Conservation (phyloP, 2,888 invertebrate genomes). For the Drosophila anomalipes region DNA sequence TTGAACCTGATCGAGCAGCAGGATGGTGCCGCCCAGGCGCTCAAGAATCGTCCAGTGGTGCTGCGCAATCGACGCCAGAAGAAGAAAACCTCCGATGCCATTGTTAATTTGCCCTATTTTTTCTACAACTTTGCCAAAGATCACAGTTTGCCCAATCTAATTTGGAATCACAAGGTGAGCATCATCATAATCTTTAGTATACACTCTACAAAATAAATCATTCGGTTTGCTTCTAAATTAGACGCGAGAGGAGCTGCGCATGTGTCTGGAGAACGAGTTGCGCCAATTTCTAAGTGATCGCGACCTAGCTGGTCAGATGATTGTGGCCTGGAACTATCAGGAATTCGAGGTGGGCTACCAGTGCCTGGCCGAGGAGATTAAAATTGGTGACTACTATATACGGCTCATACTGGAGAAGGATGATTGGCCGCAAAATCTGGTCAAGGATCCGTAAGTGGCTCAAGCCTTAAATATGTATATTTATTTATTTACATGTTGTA, state of each 20-base stretch:
- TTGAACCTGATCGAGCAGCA: constrained; percentile 85
- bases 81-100: constrained; percentile 83
- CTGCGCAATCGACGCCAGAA: constrained; percentile 92
- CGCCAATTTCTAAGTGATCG: constrained; percentile 95
- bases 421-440: constrained; percentile 93
- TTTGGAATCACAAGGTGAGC: constrained; percentile 98
- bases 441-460: constrained; percentile 94
- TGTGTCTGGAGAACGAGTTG: constrained; percentile 96
- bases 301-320: constrained; percentile 92
- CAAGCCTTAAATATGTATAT: neutral
- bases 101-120: constrained; percentile 90
- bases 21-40: constrained; percentile 83
- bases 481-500: neutral
- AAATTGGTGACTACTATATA: constrained; percentile 99
- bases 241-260: constrained; percentile 97
- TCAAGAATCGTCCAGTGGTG: constrained; percentile 93
- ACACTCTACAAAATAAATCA: neutral
- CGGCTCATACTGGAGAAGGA: constrained; percentile 96
- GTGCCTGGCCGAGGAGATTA: constrained; percentile 97
- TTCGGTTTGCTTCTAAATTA: constrained; percentile 82
- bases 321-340: constrained; percentile 98
- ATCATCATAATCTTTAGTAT: neutral
- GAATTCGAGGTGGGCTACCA: constrained; percentile 98
- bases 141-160: constrained; percentile 97
- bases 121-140: constrained; percentile 97